phyloP scores from a whole-genome alignment of 2,888 invertebrate species.

The Philhelius pedissequus region DNA sequence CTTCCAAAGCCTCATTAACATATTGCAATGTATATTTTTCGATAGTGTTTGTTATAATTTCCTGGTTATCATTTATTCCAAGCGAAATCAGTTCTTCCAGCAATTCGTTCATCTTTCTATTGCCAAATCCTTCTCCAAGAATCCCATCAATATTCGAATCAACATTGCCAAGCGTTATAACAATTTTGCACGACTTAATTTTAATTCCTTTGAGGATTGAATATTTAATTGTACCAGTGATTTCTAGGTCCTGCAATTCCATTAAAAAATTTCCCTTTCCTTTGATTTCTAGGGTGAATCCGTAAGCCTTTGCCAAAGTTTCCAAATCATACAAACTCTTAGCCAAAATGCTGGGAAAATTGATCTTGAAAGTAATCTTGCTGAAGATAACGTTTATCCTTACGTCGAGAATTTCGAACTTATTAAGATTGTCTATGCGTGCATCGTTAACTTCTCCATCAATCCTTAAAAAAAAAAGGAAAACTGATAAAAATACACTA shows the following conservation, averaged over 20 bases:
- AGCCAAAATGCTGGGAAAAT: conserved; percentile 52
- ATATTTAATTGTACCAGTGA: conserved; percentile 74
- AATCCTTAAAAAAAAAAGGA: conserved; percentile 30
- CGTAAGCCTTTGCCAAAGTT: conserved; percentile 72
- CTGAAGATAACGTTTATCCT: conserved; percentile 73
- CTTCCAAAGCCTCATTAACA: conserved; percentile 72
- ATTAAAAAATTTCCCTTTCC: conserved; percentile 74
- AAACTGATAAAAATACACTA: neutral
- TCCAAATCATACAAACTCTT: conserved; percentile 73
- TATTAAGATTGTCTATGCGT: conserved; percentile 73
- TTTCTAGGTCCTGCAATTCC: conserved; percentile 72
- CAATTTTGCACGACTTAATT: conserved; percentile 71
- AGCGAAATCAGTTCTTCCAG: conserved; percentile 74
- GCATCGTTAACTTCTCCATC: conserved; percentile 72
- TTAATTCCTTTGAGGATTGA: conserved; percentile 72
- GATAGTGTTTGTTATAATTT: conserved; percentile 70
- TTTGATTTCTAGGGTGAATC: conserved; percentile 74
- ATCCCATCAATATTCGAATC: conserved; percentile 74
- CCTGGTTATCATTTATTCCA: conserved; percentile 74
- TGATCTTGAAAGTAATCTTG: conserved; percentile 72
- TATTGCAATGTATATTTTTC: conserved; percentile 70
- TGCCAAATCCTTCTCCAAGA: conserved; percentile 71
- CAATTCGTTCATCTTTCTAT: conserved; percentile 73
- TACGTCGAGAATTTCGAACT: conserved; percentile 73
- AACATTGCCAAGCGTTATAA: conserved; percentile 71